A percentile compares a stretch with the other conserved stretches of the same genome.
Conservation (phyloP, 30 jellyfish, hydroid and myxozoan genomes). For the Pelagia noctiluca region DNA sequence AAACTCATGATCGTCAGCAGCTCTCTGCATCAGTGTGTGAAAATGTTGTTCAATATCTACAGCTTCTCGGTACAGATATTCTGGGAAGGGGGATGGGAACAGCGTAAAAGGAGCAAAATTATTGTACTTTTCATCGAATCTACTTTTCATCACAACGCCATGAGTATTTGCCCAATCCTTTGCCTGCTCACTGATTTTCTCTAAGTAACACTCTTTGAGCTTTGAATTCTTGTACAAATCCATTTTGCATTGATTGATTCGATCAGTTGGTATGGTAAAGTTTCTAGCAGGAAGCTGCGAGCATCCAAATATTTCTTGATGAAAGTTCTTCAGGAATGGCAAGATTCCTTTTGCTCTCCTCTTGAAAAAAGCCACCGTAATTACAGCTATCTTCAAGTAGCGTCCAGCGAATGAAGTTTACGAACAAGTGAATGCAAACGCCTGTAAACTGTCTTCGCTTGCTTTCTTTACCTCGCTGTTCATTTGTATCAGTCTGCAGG, state of each 20-base stretch:
- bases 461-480: too few relatives aligned
- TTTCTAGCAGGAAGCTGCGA: constrained; percentile 1
- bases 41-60: constrained; percentile 81
- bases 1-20: constrained; percentile 85
- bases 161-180: constrained; percentile 92
- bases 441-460: too few relatives aligned
- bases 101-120: constrained; percentile 87
- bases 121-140: constrained; percentile 26
- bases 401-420: too few relatives aligned
- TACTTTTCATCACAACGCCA: constrained; percentile 85
- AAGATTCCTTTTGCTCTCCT: too few relatives aligned
- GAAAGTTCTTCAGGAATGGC: too few relatives aligned
- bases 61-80: constrained; percentile 82
- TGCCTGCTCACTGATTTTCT: constrained; percentile 67
- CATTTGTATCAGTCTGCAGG: too few relatives aligned
- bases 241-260: constrained; percentile 25
- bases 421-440: too few relatives aligned
- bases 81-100: constrained; percentile 97
- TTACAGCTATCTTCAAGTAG: too few relatives aligned
- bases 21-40: constrained; percentile 80
- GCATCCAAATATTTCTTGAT: too few relatives aligned
- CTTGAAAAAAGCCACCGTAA: too few relatives aligned
- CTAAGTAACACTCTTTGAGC: constrained; percentile 15
- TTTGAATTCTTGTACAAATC: constrained; percentile 45
- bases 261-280: background rate